Base-by-base conservation (phyloP, 2,113 vertebrate species). In the Silurus asotus region DNA sequence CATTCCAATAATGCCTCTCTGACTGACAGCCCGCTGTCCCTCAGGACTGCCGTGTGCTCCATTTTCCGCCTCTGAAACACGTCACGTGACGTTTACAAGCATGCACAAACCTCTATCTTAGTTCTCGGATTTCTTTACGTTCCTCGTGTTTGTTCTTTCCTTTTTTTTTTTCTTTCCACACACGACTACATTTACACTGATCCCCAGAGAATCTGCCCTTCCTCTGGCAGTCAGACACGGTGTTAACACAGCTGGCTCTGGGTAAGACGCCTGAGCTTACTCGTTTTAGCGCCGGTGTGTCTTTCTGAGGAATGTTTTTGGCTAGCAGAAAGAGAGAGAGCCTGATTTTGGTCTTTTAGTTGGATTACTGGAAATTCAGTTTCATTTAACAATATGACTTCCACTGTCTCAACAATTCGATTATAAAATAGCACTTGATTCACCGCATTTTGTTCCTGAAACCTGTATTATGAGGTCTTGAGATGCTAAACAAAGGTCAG, bases 1-100 rank as follows among this genome's bases (percentile, higher is more conserved):
- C 5, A 59, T 79, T 58, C 19, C 76, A 92, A 89, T 89, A 28
- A 85, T 45, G 85, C 84, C 81, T 86, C 89, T 77, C 75, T 62
- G 20, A 80, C 49, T 85, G 64, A 62, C 19, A 84, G 58, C 37
- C 25, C 20, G 1, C 1, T 11, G 13, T 76, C 58, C 70, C 28
- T 61, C 28, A 13, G 28, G 58, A 4, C 37, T 58, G 0, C 14
- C 48, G 2, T 77, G 49, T 11, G 9, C 75, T 28, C 55, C 25
- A 19, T 59, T 9, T 37, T 20, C 17, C 78, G 2, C 15, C 4
- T 4, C 17, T 23, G 17, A 45, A 59, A 53, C 56, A 53, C 56
- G 20, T 59, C 77, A 56, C 20, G 4, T 17, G 53, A 78, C 28
- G 37, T 78, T 2, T 25, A 58, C 13, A 28, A 25, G 6, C 75